Base-by-base conservation (phyloP, 2,797 vertebrate species). In the Tokudaia muenninki region DNA sequence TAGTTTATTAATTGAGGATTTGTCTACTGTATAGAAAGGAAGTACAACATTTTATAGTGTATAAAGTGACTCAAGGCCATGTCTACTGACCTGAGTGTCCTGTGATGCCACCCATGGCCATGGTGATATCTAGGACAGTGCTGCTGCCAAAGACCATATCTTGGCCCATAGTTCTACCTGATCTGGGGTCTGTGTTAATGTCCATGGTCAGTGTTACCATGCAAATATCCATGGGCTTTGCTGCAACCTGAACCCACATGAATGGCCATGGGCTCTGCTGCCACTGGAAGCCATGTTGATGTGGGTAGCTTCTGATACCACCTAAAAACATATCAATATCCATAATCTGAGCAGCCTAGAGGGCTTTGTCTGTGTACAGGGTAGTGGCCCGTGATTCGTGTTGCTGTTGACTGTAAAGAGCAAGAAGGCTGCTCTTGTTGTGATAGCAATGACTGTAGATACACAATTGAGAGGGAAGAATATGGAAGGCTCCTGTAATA, bases 11-110 rank as follows among this genome's bases (percentile, higher is more conserved):
- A 78, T 84, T 96, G 24, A 31, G 34, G 91, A 91, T 34, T 61
- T n/a, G 50, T 37, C 70, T 91, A 63, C 79, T 77, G 1, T 61
- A 1, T 78, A 95, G 12, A 95, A 98, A 90, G 3, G 80, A 57
- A 88, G 82, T 65, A 26, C 0, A 84, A 75, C n/a, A 61, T 80
- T 92, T 94, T 94, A 75, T 22, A 65, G 1, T 47, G 0, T 44
- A 59, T 93, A 86, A 81, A 59, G 31, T 52, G 44, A 87, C n/a
- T 95, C 83, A 94, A 86, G 75, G 41, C 13, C 3, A 77, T 47
- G 24, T 10, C 26, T 47, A 77, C 75, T 8, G 44, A 77, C 44
- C 24, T 29, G 13, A 29, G 41, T 14, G 41, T 6, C 41, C 41
- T 29, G 41, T 77, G 44, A 14, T 77, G 4, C 24, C 21, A 75